These are phyloP conservation scores for Nephrotoma appendiculata DNA, from an alignment of 2,888 invertebrate species.

Conservation along the genomic window DNA sequence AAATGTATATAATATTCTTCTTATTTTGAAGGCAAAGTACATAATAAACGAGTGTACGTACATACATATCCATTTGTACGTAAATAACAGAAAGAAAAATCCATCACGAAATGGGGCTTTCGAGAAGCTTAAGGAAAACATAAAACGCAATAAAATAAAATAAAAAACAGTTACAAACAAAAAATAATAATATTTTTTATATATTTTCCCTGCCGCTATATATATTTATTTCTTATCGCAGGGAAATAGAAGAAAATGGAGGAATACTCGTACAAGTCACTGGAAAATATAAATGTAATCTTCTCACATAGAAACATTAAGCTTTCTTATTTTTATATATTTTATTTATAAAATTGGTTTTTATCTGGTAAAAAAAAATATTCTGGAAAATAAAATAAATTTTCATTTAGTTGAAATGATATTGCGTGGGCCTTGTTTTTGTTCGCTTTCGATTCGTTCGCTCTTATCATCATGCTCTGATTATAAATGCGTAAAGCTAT, in stretches of 20 bases:
- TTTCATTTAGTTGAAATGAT: background rate
- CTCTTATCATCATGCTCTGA: background rate
- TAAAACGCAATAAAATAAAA: background rate
- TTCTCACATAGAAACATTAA: background rate
- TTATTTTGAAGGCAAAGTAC: background rate
- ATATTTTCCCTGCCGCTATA: background rate
- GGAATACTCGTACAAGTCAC: background rate
- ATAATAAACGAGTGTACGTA: background rate
- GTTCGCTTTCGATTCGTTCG: background rate
- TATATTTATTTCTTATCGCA: background rate
- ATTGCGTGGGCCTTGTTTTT: background rate
- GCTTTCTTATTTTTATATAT: background rate
- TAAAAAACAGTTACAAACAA: background rate
- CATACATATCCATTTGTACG: background rate
- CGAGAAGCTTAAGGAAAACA: constrained; percentile 1
- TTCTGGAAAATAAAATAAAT: background rate
- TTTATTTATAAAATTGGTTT: background rate
- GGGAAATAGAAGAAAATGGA: background rate
- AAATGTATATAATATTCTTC: background rate
- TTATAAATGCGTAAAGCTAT: background rate
- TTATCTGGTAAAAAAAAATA: background rate
- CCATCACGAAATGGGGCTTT: constrained; percentile 2
- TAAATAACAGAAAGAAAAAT: background rate
- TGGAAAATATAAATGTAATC: background rate
- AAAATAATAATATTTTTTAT: background rate